Evolutionary conservation across 2,797 vertebrate genomes (phyloP), one percentile per base, ranked within the genome.

Genomic region (Alosa sapidissima): DNA sequence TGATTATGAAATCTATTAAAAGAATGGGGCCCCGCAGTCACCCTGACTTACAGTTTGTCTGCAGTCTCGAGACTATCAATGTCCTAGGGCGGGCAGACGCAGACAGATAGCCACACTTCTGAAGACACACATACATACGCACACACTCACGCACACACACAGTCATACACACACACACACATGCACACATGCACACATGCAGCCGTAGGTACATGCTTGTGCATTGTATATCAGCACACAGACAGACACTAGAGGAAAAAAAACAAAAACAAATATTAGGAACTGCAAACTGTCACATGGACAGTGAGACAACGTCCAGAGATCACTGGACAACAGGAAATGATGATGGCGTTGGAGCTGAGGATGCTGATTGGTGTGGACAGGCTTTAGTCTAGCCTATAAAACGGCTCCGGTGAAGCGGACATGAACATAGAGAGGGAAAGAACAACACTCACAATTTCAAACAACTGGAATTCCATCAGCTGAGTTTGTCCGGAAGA

Each of bases 1-100:
- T 84, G 83, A 81, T 24, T 81, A 65, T 85, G 24, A 7, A 51
- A 48, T 78, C 89, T 89, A 89, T 88, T 89, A 87, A 89, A 89
- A 89, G 89, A 85, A 82, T 84, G 60, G 33, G 51, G 81, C 58
- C 83, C 87, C 84, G 83, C 85, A 83, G 84, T 84, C 81, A 60
- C 81, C 72, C 87, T 87, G 86, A 87, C 84, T 86, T 84, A 85
- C 83, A 84, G 85, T 45, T 7, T 2, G 72, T n/a, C 49, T 62
- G 45, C 68, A 36, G 58, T 72, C 85, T 78, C 72, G 41, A 78
- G 72, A 78, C 72, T 78, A 78, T 78, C 72, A 47, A 45, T 78
- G 72, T 47, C 72, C 72, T 45, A 9, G 72, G 72, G 16, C 19
- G 13, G 72, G 72, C 41, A 47, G 65, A 41, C 65, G 1, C 65